phyloP scores from a whole-genome alignment of 2,113 vertebrate genomes.

The Equus quagga region DNA sequence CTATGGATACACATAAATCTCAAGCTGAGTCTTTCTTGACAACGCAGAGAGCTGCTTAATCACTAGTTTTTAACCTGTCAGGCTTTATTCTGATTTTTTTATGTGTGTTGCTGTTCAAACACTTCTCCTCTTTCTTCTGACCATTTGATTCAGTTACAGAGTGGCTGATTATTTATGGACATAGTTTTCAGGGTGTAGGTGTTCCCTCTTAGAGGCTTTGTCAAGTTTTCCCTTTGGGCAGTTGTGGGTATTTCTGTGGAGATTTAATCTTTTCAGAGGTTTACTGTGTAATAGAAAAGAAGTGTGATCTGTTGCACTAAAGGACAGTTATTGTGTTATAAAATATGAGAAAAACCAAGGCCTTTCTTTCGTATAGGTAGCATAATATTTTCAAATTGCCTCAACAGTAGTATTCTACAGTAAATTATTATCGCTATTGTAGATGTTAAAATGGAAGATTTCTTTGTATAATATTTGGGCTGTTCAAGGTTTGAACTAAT shows the following conservation, averaged over 20 bases:
- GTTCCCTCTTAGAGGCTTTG: background rate
- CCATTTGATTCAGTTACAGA: background rate
- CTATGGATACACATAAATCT: background rate
- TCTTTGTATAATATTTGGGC: background rate
- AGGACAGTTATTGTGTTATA: background rate
- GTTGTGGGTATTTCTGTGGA: background rate
- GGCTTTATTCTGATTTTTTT: slow-evolving; percentile 41
- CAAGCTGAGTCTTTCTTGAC: background rate
- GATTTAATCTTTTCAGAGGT: slow-evolving; percentile 18
- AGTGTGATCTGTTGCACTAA: background rate
- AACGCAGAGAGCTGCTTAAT: background rate
- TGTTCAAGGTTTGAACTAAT: background rate
- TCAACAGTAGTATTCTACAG: background rate
- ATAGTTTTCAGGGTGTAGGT: background rate
- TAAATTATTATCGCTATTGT: background rate
- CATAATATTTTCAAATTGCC: slow-evolving; percentile 17
- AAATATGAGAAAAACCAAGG: background rate
- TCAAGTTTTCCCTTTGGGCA: background rate
- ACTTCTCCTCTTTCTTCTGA: background rate
- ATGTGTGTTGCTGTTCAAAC: background rate
- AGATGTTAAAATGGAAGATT: background rate
- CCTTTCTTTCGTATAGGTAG: background rate
- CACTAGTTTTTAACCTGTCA: background rate
- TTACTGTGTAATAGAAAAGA: background rate
- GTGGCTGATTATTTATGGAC: background rate